These are phyloP conservation scores for Pasiphila rectangulata DNA, from an alignment of 2,888 invertebrate genomes.

Conservation along the genomic window DNA sequence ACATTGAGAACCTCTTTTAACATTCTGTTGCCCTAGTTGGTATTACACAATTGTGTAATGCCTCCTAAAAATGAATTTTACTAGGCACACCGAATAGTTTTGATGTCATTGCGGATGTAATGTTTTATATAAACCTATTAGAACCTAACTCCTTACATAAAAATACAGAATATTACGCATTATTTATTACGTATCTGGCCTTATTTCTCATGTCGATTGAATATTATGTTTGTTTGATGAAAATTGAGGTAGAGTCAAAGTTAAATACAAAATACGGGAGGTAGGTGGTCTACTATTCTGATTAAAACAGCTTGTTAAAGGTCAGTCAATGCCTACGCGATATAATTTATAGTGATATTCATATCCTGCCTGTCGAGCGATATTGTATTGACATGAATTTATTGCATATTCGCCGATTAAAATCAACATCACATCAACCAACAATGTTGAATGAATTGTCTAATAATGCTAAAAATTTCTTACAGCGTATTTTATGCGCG, in stretches of 20 bases:
- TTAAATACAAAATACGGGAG: not conserved
- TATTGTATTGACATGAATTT: slow-evolving; percentile 27
- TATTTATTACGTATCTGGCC: no score
- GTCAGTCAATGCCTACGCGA: slow-evolving; percentile 13
- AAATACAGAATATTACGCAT: no score
- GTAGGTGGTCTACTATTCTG: slow-evolving; percentile 11
- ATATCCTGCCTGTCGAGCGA: slow-evolving; percentile 30
- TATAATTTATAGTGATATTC: slow-evolving; percentile 22
- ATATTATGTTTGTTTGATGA: no score
- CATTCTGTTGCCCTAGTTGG: slow-evolving; percentile 55
- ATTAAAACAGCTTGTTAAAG: slow-evolving; percentile 15
- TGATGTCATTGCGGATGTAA: no score
- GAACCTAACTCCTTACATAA: no score
- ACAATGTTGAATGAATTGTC: no score
- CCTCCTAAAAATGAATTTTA: slow-evolving; percentile 38
- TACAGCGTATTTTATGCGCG: no score
- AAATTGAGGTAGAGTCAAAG: not conserved
- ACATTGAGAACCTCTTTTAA: slow-evolving; percentile 41
- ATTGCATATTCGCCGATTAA: slow-evolving; percentile 13
- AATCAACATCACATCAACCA: slow-evolving; percentile 5
- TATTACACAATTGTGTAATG: slow-evolving; percentile 74
- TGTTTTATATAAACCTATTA: no score
- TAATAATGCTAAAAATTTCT: no score
- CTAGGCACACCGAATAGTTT: slow-evolving; percentile 19
- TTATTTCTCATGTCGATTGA: no score